Evolutionary conservation across 2,888 invertebrate genomes (phyloP), one percentile per base, ranked within the genome.

Genomic region (Catocala sponsa): DNA sequence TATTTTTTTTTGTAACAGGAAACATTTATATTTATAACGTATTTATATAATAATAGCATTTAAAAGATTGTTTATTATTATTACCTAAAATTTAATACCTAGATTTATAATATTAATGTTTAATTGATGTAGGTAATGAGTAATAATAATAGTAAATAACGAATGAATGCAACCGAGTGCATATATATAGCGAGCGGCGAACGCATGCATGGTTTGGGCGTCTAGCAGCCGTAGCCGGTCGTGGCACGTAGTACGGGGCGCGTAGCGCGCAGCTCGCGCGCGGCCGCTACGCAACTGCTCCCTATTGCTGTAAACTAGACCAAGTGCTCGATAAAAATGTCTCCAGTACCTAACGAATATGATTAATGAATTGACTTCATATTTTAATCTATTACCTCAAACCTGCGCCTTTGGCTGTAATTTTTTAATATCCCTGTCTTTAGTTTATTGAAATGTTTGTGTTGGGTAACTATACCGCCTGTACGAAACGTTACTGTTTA

Each of bases 21-120:
- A 95, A 94, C 95, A 94, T 95, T 95, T 93, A 94, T 94, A 92
- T 92, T 93, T 90, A 94, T 95, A 95, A 95, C 94, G 94, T 95
- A 95, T 95, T 94, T 94, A 94, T 94, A 94, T 94, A 94, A 94
- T 94, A 94, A 94, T 94, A 94, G 94, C 94, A 91, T 94, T 94
- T 94, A 95, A 94, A 95, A 94, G 94, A 94, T 95, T 94, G 94
- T 95, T 95, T 92, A 94, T 93, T 94, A 92, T 93, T 92, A 93
- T 92, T 94, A 95, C 92, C 95, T 95, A 95, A 94, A 94, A 92
- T 95, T 94, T 94, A 87, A 92, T 94, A 94, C 88, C 94, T 94
- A 94, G 85, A 88, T 91, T 94, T 91, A 94, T 94, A 92, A 91
- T 93, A 92, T 91, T 91, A 93, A 94, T 93, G 92, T 94, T 92